Base-by-base conservation (phyloP, 2,888 invertebrate genomes). In the Ormyrus labotus region DNA sequence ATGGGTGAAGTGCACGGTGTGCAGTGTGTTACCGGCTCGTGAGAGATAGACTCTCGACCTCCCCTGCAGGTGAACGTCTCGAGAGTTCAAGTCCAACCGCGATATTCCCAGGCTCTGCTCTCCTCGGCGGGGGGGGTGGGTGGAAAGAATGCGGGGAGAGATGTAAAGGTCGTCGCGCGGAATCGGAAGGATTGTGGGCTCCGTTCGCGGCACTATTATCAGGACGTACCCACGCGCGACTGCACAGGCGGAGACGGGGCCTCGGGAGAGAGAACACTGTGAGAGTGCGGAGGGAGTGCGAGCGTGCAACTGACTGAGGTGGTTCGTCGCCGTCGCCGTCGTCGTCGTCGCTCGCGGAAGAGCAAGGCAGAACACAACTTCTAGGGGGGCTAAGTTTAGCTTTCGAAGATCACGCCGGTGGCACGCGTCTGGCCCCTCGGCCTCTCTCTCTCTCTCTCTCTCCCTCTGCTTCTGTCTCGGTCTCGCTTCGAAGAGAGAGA, bases 361-460 rank as follows among this genome's bases (percentile, higher is more conserved):
- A 78, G 34, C 34, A 34, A 34, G 34, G 34, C 34, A 34, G 34
- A 34, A 34, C 34, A 34, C 34, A 34, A 34, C 34, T 34, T 34
- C 34, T 34, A 34, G 51, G 50, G 57, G 51, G 19, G 64, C 78
- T 78, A 78, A 71, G 71, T 71, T 78, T 78, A 78, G 78, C 70
- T 51, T 53, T 71, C 50, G 70, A 71, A 78, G 70, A 78, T 64
- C 78, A 71, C 78, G 71, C n/a, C 68, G 58, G 57, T 74, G 57
- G 74, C 67, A 69, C 77, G 61, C 50, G 50, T 48, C 6, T 60
- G 48, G 53, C 45, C 72, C 45, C 45, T 48, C 10, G 34, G 51
- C 50, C 47, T 11, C 5, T 7, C 47, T 51, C 63, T 51, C 68
- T 3, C 58, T 45, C 19, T 65, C 57, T 13, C 57, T 57, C 65